phyloP scores from a whole-genome alignment of 1,140 invertebrate genomes.

The Pseudoatta argentina region DNA sequence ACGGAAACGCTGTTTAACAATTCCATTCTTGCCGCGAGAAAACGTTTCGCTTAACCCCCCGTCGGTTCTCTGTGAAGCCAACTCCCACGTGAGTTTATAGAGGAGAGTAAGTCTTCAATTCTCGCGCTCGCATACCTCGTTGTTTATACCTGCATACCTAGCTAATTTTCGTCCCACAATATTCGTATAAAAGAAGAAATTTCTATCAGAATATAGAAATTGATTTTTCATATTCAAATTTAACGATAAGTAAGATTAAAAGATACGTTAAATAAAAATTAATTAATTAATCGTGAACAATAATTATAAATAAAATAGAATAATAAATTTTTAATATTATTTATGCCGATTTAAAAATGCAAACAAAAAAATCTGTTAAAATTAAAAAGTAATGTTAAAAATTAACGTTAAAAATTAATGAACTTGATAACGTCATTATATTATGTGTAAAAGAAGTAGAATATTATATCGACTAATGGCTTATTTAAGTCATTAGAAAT shows the following conservation, averaged over 20 bases:
- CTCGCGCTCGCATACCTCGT: conserved; percentile 1
- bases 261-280: neutral
- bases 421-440: conserved; percentile 48
- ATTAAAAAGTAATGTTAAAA: too few relatives aligned
- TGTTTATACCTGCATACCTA: neutral
- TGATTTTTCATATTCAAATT: neutral
- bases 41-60: conserved; percentile 64
- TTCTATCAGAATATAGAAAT: neutral
- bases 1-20: conserved; percentile 73
- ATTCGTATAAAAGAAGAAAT: neutral
- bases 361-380: conserved; percentile 7
- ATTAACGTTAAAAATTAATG: neutral
- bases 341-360: neutral
- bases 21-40: conserved; percentile 66
- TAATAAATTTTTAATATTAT: neutral
- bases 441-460: neutral
- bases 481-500: conserved; percentile 54
- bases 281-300: conserved; percentile 3
- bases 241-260: neutral
- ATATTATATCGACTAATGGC: conserved; percentile 52
- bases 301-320: neutral
- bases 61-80: conserved; percentile 28
- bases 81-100: conserved; percentile 52
- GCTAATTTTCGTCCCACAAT: conserved; percentile 7
- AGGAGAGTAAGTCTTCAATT: conserved; percentile 47